Conservation (phyloP, 2,888 invertebrate species). For the Hybos culiciformis region DNA sequence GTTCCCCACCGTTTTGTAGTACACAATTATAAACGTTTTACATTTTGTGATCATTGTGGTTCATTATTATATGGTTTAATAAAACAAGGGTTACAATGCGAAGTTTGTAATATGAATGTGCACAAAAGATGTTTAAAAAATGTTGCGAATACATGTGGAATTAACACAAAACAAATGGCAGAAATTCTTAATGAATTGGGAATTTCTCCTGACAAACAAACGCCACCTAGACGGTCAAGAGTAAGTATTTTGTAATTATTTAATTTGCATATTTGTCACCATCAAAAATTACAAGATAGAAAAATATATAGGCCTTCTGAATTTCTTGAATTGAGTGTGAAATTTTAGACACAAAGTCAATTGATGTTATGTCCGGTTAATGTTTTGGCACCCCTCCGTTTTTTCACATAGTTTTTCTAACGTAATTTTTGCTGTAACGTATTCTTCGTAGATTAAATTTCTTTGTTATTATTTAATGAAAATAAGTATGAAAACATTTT, state of each 20-base stretch:
- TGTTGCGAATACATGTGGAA: slow-evolving; percentile 98
- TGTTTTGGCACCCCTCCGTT: no score
- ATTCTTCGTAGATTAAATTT: no score
- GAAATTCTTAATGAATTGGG: slow-evolving; percentile 84
- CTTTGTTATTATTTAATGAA: no score
- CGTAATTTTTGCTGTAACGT: no score
- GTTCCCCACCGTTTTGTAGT: slow-evolving; percentile 93
- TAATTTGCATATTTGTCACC: slow-evolving; percentile 11
- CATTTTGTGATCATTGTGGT: slow-evolving; percentile 99
- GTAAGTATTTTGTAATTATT: slow-evolving; percentile 24
- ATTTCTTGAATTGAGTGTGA: no score
- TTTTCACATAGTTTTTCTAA: no score
- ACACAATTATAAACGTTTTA: slow-evolving; percentile 94
- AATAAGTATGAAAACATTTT: no score
- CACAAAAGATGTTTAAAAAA: slow-evolving; percentile 98
- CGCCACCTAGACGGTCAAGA: slow-evolving; percentile 49
- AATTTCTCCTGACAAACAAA: slow-evolving; percentile 76
- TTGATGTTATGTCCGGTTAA: no score
- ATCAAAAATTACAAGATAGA: no score
- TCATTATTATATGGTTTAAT: slow-evolving; percentile 92
- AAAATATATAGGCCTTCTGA: no score
- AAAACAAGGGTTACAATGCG: slow-evolving; percentile 92
- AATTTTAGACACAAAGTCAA: no score
- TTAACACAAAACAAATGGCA: slow-evolving; percentile 93
- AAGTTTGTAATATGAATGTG: slow-evolving; percentile 93